These are phyloP conservation scores for Carettochelys insculpta DNA, from an alignment of 2,113 vertebrate genomes.

Conservation along the genomic window DNA sequence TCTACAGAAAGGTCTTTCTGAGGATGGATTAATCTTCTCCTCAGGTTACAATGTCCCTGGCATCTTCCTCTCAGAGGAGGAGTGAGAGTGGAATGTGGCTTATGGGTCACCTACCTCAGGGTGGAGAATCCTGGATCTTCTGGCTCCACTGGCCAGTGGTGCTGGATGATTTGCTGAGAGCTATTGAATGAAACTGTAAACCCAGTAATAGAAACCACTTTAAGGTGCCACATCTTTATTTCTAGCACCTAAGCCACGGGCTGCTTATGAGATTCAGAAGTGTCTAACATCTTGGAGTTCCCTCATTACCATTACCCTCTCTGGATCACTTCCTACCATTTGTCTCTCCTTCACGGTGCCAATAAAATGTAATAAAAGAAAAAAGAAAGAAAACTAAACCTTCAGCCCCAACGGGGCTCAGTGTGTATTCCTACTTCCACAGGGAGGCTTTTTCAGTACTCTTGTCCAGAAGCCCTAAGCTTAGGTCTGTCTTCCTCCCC, in stretches of 20 bases:
- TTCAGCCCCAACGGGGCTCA: neutral
- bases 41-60: neutral
- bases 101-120: neutral
- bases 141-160: neutral
- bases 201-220: no score
- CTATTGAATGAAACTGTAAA: no score
- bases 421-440: neutral
- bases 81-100: neutral
- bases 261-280: neutral
- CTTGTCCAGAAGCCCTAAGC: neutral
- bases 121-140: neutral
- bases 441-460: neutral
- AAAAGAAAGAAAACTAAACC: neutral
- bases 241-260: neutral
- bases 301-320: neutral
- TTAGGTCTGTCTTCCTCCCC: neutral
- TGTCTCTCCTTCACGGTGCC: neutral
- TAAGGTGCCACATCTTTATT: no score
- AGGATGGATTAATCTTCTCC: neutral
- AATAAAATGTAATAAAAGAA: neutral
- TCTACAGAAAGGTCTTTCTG: neutral
- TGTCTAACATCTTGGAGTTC: neutral
- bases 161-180: no score
- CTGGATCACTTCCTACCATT: neutral
- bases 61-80: neutral